Percentiles rank a stretch among this genome's conserved stretches.
These are phyloP conservation scores for Panopea generosa DNA, from an alignment of 2,888 invertebrate genomes.

Conservation along the genomic window DNA sequence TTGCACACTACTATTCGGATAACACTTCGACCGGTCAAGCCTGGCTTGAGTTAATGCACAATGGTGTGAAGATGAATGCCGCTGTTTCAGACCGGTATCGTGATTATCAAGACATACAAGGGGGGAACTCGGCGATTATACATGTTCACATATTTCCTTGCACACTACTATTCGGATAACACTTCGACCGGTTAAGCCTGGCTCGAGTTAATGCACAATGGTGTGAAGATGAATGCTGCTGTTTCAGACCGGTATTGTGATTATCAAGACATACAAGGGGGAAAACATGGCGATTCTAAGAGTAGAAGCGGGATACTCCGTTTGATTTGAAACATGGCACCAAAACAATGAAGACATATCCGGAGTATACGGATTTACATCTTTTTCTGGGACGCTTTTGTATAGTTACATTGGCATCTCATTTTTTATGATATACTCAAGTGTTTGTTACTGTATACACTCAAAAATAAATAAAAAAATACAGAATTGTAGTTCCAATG, in stretches of 20 bases:
- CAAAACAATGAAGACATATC: background rate
- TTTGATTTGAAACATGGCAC: background rate
- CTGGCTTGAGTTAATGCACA: slow-evolving; percentile 13
- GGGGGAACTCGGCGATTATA: slow-evolving; percentile 4
- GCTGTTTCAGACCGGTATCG: slow-evolving; percentile 1
- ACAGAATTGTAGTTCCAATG: too few species aligned
- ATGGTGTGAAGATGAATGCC: slow-evolving; percentile 8
- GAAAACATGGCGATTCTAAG: background rate
- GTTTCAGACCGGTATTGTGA: background rate
- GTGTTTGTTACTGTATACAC: too few species aligned
- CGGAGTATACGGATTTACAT: background rate
- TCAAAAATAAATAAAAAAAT: too few species aligned
- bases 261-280: slow-evolving; percentile 9
- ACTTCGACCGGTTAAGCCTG: slow-evolving; percentile 1
- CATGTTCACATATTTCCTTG: background rate
- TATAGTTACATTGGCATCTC: too few species aligned
- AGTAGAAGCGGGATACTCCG: background rate
- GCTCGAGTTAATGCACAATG: slow-evolving; percentile 14
- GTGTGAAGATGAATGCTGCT: slow-evolving; percentile 6
- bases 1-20: background rate
- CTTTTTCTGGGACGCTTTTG: background rate
- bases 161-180: background rate
- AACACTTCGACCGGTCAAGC: background rate
- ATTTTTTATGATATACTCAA: too few species aligned
- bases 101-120: slow-evolving; percentile 2